These are phyloP conservation scores for Tromatobia lineatoria DNA, from an alignment of 2,888 invertebrate species.

Conservation along the genomic window DNA sequence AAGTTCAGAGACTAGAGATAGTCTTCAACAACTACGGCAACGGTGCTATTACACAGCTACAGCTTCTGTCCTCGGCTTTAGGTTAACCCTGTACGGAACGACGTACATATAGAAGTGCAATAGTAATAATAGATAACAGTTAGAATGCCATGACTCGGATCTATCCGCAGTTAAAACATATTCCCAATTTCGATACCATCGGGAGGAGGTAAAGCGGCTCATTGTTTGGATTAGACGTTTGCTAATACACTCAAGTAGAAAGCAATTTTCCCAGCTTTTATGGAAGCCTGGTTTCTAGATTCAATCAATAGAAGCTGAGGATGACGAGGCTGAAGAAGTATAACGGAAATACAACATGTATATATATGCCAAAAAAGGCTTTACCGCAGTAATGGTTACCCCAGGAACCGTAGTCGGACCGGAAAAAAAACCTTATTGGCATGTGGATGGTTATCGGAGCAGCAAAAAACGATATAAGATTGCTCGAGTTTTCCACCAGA, in stretches of 20 bases:
- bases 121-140: conserved; percentile 62
- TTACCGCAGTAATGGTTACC: neutral
- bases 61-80: conserved; percentile 7
- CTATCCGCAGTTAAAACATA: conserved; percentile 51
- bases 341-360: neutral
- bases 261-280: conserved; percentile 41
- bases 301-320: conserved; percentile 6
- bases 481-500: neutral
- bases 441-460: conserved; percentile 4
- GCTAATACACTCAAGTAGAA: conserved; percentile 46
- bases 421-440: conserved; percentile 18
- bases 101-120: conserved; percentile 10
- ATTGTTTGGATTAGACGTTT: conserved; percentile 41
- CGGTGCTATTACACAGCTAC: conserved; percentile 35
- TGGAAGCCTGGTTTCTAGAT: conserved; percentile 8
- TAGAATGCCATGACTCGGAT: conserved; percentile 44
- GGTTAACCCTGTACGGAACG: conserved; percentile 10
- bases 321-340: neutral
- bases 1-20: conserved; percentile 33
- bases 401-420: neutral
- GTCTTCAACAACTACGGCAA: conserved; percentile 42
- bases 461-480: neutral
- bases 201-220: conserved; percentile 19
- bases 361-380: neutral
- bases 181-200: conserved; percentile 41